Evolutionary conservation across 2,113 vertebrate genomes (phyloP), one percentile per base, ranked within the genome.

Genomic region (Mungos mungo): DNA sequence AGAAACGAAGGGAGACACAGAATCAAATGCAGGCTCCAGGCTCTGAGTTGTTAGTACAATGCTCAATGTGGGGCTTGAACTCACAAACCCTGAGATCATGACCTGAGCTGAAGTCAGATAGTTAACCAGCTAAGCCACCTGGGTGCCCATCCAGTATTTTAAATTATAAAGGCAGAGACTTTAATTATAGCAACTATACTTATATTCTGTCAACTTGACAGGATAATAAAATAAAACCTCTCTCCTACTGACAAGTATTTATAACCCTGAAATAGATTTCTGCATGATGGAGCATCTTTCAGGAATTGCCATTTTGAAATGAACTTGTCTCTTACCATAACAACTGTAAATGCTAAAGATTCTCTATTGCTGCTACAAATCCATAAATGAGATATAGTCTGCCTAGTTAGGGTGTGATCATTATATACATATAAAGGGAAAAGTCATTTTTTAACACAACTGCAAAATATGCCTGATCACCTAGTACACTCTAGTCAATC

Each of bases 251-350:
- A 86, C 38, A 74, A 68, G 31, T 74, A 60, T 68, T 88, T 89
- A 81, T 57, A 86, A 80, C 54, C 38, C 35, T 52, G 63, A 80
- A 92, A 81, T 76, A 29, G 33, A 63, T 77, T 80, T 95, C 81
- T 29, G 15, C n/a, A 79, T 38, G 33, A 84, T 79, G 60, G 86
- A 76, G 16, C 31, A 69, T 90, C 25, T 96, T 95, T 83, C 27
- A 38, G 81, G 72, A 76, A 63, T 63, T 94, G 21, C 45, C 33
- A 68, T 74, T 85, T 86, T 88, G 54, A 94, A 90, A 74, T 93
- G 23, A 88, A 77, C n/a, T 13, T 95, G 18, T 68, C 47, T 91
- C 7, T 92, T 84, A 92, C 8, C 41, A 5, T 83, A 69, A 69
- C 21, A 91, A 80, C 15, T 84, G 3, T 68, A 81, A 84, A 87